Percentiles rank a stretch among this genome's conserved stretches.
These are phyloP conservation scores for Botia almorhae DNA, from an alignment of 2,797 vertebrate species.

Conservation along the genomic window DNA sequence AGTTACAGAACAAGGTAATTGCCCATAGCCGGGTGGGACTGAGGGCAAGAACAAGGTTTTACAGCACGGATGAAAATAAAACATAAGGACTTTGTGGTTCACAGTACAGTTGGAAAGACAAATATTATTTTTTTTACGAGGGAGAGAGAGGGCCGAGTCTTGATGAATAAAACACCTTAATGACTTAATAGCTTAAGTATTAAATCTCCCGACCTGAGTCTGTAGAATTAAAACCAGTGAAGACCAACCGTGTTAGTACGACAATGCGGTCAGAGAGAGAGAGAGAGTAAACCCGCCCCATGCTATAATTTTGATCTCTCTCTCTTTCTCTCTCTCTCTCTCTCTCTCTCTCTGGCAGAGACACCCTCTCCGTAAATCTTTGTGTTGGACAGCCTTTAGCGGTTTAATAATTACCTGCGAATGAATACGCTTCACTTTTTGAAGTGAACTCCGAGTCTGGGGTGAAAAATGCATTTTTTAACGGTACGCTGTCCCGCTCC, in stretches of 20 bases:
- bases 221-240: conserved; percentile 58
- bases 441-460: conserved; percentile 50
- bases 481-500: conserved; percentile 16
- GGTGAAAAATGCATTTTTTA: conserved; percentile 46
- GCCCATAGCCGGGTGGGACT: conserved; percentile 66
- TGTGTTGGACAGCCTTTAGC: conserved; percentile 63
- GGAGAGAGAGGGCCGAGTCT: conserved; percentile 70
- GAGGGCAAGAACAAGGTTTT: conserved; percentile 74
- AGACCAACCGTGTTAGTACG: conserved; percentile 58
- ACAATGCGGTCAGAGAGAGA: conserved; percentile 57
- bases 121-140: conserved; percentile 84
- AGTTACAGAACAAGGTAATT: conserved; percentile 71
- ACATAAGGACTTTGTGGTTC: conserved; percentile 81
- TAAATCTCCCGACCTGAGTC: conserved; percentile 73
- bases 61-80: conserved; percentile 79
- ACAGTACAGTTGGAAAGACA: conserved; percentile 85
- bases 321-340: not conserved
- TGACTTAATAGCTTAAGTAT: conserved; percentile 82
- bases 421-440: conserved; percentile 63
- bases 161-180: conserved; percentile 75
- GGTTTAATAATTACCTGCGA: conserved; percentile 70
- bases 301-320: conserved; percentile 13
- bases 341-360: conserved; percentile 42
- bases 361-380: conserved; percentile 60
- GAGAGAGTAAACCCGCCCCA: conserved; percentile 41